Percentiles rank a stretch among this genome's conserved stretches.
Conservation (phyloP, 2,113 vertebrate genomes). For the Pluvialis apricaria region DNA sequence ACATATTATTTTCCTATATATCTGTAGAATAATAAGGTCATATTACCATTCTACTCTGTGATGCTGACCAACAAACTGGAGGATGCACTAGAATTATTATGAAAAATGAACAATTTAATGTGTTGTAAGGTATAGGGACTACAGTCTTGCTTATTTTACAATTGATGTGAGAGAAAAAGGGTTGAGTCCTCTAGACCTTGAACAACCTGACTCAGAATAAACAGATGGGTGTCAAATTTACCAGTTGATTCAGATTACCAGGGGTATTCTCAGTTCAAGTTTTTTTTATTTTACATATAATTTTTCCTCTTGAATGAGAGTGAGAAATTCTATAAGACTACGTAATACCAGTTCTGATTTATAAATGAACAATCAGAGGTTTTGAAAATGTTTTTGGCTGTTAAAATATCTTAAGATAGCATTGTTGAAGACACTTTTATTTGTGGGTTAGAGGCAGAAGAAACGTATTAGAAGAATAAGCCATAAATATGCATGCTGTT, state of each 20-base stretch:
- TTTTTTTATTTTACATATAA: neutral
- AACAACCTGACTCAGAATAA: neutral
- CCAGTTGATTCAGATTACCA: neutral
- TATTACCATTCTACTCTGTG: neutral
- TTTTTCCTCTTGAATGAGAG: neutral
- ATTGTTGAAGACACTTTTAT: neutral
- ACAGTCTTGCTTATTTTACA: neutral
- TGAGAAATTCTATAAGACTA: neutral
- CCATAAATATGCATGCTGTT: neutral
- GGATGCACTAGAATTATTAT: neutral
- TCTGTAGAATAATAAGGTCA: neutral
- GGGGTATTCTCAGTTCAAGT: neutral
- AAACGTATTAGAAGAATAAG: neutral
- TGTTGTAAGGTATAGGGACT: neutral
- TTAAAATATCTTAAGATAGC: neutral
- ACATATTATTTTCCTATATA: neutral
- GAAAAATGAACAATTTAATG: neutral
- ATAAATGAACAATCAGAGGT: neutral
- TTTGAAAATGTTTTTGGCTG: neutral
- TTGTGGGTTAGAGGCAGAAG: neutral
- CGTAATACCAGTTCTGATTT: neutral
- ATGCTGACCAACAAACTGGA: neutral
- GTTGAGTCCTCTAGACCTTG: neutral
- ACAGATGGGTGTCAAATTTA: neutral
- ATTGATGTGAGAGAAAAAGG: neutral